These are phyloP conservation scores for Aporrectodea caliginosa DNA, from an alignment of 1,140 invertebrate species.

Conservation along the genomic window DNA sequence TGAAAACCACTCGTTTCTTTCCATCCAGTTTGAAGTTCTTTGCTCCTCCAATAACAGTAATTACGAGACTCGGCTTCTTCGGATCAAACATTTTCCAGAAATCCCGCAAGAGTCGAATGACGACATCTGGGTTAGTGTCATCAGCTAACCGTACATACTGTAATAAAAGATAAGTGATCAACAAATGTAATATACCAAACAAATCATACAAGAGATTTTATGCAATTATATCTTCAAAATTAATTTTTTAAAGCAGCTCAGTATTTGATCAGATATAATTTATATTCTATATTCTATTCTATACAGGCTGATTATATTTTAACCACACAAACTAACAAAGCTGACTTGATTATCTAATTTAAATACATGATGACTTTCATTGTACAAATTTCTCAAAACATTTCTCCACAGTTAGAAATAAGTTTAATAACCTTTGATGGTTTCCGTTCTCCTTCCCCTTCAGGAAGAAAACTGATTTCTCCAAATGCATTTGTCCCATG, in stretches of 20 bases:
- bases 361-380: too few species aligned
- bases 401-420: background rate
- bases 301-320: background rate
- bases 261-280: too few species aligned
- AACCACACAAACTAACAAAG: too few species aligned
- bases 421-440: slow-evolving; percentile 42
- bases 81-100: slow-evolving; percentile 67
- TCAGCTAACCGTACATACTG: slow-evolving; percentile 85
- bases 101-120: slow-evolving; percentile 80
- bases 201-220: background rate
- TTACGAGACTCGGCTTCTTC: slow-evolving; percentile 51
- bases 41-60: slow-evolving; percentile 57
- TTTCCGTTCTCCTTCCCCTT: slow-evolving; percentile 41
- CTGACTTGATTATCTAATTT: too few species aligned
- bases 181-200: background rate
- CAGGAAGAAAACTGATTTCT: slow-evolving; percentile 42
- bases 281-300: background rate
- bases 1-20: slow-evolving; percentile 53
- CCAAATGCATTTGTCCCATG: slow-evolving; percentile 37
- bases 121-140: slow-evolving; percentile 84
- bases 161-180: slow-evolving; percentile 45
- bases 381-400: too few species aligned
- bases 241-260: background rate
- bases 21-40: slow-evolving; percentile 57
- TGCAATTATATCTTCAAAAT: background rate